Evolutionary conservation across 2,888 invertebrate genomes (phyloP).

Genomic region (Latheticus oryzae): DNA sequence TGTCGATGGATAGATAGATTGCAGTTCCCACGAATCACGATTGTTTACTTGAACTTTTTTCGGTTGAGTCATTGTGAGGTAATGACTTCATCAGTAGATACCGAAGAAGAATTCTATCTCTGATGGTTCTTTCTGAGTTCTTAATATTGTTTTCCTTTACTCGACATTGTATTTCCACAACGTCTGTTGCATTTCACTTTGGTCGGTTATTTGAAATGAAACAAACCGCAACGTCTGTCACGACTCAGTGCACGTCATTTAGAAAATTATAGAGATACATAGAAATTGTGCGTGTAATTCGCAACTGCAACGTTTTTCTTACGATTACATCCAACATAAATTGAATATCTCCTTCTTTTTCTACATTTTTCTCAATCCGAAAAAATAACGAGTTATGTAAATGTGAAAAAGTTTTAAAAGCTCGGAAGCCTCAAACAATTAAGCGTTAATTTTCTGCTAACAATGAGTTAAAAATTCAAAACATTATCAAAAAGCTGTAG

Average conservation of each 20-base stretch:
- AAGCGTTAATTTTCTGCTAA: too few species aligned
- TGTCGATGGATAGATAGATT: conserved; percentile 34
- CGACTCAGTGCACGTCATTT: conserved; percentile 53
- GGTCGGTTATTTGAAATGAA: conserved; percentile 17
- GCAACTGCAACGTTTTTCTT: conserved; percentile 45
- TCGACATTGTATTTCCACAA: background rate
- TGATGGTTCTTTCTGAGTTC: conserved; percentile 9
- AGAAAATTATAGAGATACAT: conserved; percentile 51
- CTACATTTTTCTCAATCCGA: too few species aligned
- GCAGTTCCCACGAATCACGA: conserved; percentile 53
- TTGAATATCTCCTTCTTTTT: too few species aligned
- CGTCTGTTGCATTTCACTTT: conserved; percentile 7
- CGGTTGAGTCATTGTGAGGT: conserved; percentile 54
- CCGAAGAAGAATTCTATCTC: conserved; percentile 31
- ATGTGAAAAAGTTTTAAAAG: too few species aligned
- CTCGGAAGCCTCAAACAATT: too few species aligned
- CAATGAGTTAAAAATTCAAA: too few species aligned
- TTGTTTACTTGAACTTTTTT: conserved; percentile 54
- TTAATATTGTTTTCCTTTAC: conserved; percentile 18
- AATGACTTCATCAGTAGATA: conserved; percentile 55
- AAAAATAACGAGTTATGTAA: too few species aligned
- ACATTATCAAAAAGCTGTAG: background rate
- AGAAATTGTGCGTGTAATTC: conserved; percentile 51
- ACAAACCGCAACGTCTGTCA: conserved; percentile 45
- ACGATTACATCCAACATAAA: conserved; percentile 22